Evolutionary conservation across 2,888 invertebrate genomes (phyloP), one percentile per base, ranked within the genome.

Genomic region (Emmelina monodactyla): DNA sequence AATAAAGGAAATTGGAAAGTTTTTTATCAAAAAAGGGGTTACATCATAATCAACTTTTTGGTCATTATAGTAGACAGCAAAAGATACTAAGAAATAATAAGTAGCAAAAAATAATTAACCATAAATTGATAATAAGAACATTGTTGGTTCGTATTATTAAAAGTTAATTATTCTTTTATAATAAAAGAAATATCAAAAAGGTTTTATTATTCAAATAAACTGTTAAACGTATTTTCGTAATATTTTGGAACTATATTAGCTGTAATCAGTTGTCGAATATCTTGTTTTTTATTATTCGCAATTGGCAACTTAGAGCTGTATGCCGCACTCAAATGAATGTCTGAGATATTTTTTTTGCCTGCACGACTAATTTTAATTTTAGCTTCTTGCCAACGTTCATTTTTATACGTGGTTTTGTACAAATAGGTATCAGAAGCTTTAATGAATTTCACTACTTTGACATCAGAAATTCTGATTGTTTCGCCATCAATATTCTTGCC

Each of bases 231-330:
- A 37, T 34, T 12, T 38, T 32, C 37, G 33, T 39, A 41, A 34
- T 30, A 42, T 32, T 15, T 42, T 32, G 39, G 41, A 29, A 39
- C 39, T 19, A 42, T 42, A 35, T 40, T 42, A 33, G 16, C 31
- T 10, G 12, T 28, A 14, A 42, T 39, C 14, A 42, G 6, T 39
- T 40, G 35, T 16, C 31, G 35, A 37, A 42, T 39, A 38, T 42
- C 42, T 38, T 41, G 35, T 22, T 37, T 39, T 32, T 44, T 40
- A 32, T 35, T 39, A 19, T 38, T 34, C 14, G 38, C 33, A 38
- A 41, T 44, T 29, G 42, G 39, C 31, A 38, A 36, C 28, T 36
- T 39, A 38, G 37, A 38, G 28, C 28, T 39, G 14, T 42, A 42
- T 22, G 32, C 39, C 32, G 35, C 32, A 37, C 32, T 38, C 35